phyloP scores from a whole-genome alignment of 2,888 invertebrate species.

The Craniophora ligustri region DNA sequence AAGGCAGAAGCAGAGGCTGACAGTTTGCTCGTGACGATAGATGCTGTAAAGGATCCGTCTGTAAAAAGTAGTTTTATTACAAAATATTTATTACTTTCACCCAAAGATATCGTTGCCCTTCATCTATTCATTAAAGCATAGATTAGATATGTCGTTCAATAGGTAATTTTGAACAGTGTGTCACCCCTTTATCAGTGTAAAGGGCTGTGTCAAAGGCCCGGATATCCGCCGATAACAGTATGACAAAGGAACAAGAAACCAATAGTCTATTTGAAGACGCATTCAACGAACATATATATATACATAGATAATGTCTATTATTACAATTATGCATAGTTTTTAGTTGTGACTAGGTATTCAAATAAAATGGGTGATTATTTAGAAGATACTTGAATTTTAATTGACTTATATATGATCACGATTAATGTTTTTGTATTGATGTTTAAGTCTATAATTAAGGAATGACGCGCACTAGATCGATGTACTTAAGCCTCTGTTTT shows the following conservation, averaged over 20 bases:
- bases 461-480: too few relatives aligned
- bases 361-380: background rate
- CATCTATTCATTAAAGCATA: constrained; percentile 13
- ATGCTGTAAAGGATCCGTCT: too few relatives aligned
- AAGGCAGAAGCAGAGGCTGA: too few relatives aligned
- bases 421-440: too few relatives aligned
- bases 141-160: constrained; percentile 31
- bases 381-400: too few relatives aligned
- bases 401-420: background rate
- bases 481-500: too few relatives aligned
- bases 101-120: background rate
- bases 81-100: background rate
- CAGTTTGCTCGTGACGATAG: too few relatives aligned
- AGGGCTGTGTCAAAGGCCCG: constrained; percentile 51
- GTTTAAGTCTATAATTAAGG: too few relatives aligned
- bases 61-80: too few relatives aligned
- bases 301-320: too few relatives aligned
- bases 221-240: constrained; percentile 62
- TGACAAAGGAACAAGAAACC: constrained; percentile 50
- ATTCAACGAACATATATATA: constrained; percentile 11
- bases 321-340: too few relatives aligned
- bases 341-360: too few relatives aligned
- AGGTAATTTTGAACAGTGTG: constrained; percentile 34
- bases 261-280: constrained; percentile 33
- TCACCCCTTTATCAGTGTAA: constrained; percentile 44